These are phyloP conservation scores for Meta bourneti DNA, from an alignment of 2,888 invertebrate genomes.

Conservation along the genomic window DNA sequence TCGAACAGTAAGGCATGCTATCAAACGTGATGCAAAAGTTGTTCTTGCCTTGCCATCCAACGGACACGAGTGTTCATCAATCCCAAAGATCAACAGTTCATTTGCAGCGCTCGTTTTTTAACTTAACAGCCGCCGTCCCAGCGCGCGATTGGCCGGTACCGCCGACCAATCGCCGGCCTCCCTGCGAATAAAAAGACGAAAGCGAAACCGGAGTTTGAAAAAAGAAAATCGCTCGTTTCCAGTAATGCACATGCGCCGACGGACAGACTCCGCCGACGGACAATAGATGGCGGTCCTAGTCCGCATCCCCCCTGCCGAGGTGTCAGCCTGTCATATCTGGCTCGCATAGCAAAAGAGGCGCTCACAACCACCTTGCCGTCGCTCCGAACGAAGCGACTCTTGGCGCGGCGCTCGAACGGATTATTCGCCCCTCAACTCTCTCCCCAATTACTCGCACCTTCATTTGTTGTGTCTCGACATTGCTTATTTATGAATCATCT, in stretches of 20 bases:
- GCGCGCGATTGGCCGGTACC: neutral
- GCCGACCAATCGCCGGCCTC: neutral
- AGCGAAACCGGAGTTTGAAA: slow-evolving; percentile 29
- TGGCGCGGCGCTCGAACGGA: neutral
- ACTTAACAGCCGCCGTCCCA: slow-evolving; percentile 7
- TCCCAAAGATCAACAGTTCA: neutral
- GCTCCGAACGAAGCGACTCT: slow-evolving; percentile 39
- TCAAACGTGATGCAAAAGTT: too few relatives aligned
- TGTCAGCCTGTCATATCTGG: slow-evolving; percentile 74
- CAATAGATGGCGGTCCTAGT: slow-evolving; percentile 75
- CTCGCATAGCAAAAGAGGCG: slow-evolving; percentile 51
- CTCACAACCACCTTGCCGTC: slow-evolving; percentile 32
- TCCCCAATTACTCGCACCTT: neutral
- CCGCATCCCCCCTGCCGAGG: slow-evolving; percentile 62
- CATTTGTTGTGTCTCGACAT: neutral
- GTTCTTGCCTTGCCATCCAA: neutral
- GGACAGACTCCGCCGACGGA: slow-evolving; percentile 44
- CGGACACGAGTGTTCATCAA: neutral
- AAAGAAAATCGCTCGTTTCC: slow-evolving; percentile 5
- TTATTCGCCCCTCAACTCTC: neutral
- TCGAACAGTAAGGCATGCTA: too few relatives aligned
- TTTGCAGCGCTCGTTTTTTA: slow-evolving; percentile 10
- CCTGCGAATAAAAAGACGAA: neutral
- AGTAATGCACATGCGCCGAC: slow-evolving; percentile 8
- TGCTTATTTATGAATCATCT: neutral